These are phyloP conservation scores for Xenopus petersii DNA, from an alignment of 2,797 vertebrate genomes.

Conservation along the genomic window DNA sequence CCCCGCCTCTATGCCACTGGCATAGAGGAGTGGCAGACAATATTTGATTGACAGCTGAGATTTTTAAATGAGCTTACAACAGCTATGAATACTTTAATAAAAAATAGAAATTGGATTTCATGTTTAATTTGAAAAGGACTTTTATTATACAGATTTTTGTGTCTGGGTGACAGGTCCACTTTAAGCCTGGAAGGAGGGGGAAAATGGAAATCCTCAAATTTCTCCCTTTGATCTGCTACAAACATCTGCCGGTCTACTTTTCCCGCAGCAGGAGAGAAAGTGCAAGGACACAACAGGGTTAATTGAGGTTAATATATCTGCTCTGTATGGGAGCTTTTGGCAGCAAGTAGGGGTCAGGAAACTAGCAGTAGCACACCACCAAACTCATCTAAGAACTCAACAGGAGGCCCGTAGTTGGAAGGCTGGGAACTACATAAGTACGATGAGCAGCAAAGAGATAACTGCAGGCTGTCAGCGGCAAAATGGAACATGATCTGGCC, in stretches of 20 bases:
- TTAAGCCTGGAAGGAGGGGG: too few species aligned
- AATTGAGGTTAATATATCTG: slow-evolving; percentile 14
- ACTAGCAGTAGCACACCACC: neutral
- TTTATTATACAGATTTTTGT: too few species aligned
- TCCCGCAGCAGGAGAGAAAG: neutral
- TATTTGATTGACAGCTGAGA: too few species aligned
- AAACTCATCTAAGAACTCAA: neutral
- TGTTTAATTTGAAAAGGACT: too few species aligned
- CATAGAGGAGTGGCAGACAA: too few species aligned
- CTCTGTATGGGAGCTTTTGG: slow-evolving; percentile 3
- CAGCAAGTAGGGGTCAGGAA: neutral
- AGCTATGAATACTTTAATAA: too few species aligned
- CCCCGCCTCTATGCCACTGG: too few species aligned
- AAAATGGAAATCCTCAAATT: too few species aligned
- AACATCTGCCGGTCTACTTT: neutral
- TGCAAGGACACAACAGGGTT: neutral
- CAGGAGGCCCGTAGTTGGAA: slow-evolving; percentile 2
- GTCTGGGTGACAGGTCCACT: too few species aligned
- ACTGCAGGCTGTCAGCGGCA: neutral
- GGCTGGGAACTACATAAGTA: neutral
- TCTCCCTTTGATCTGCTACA: neutral
- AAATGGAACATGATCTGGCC: neutral
- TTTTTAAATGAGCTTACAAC: too few species aligned
- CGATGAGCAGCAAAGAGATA: neutral
- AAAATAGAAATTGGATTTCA: too few species aligned